phyloP scores from a whole-genome alignment of 92 coral and sea anemone species.

The Porites cylindrica region DNA sequence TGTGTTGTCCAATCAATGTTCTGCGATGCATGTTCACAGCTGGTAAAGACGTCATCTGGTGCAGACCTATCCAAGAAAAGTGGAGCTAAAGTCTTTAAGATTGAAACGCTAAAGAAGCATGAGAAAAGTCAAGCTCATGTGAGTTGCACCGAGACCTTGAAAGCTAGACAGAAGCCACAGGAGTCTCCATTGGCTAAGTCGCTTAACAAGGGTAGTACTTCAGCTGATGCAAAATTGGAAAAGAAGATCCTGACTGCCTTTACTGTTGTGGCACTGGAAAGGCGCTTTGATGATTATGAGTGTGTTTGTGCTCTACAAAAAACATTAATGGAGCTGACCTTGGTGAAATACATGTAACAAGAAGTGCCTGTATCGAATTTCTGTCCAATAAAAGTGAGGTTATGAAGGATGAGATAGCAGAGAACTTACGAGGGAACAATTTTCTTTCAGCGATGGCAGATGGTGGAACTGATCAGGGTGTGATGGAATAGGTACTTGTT shows the following conservation, averaged over 20 bases:
- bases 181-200: constrained; percentile 17
- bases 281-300: constrained; percentile 39
- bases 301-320: constrained; percentile 20
- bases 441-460: constrained; percentile 37
- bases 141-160: constrained; percentile 6
- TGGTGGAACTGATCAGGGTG: constrained; percentile 36
- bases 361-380: constrained; percentile 35
- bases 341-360: constrained; percentile 22
- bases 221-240: constrained; percentile 27
- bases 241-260: constrained; percentile 29
- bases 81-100: constrained; percentile 1
- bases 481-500: constrained; percentile 12
- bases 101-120: constrained; percentile 31
- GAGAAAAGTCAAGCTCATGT: constrained; percentile 30
- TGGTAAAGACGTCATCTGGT: background rate
- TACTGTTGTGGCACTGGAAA: constrained; percentile 21
- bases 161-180: constrained; percentile 16
- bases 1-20: constrained; percentile 17
- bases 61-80: constrained; percentile 1
- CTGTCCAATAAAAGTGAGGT: constrained; percentile 7
- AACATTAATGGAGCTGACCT: constrained; percentile 35
- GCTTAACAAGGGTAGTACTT: background rate
- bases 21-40: constrained; percentile 24
- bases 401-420: constrained; percentile 21
- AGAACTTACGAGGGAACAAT: constrained; percentile 2